These are phyloP conservation scores for Notoglanidium macrostoma DNA, from an alignment of 2,797 vertebrate genomes.

Conservation along the genomic window DNA sequence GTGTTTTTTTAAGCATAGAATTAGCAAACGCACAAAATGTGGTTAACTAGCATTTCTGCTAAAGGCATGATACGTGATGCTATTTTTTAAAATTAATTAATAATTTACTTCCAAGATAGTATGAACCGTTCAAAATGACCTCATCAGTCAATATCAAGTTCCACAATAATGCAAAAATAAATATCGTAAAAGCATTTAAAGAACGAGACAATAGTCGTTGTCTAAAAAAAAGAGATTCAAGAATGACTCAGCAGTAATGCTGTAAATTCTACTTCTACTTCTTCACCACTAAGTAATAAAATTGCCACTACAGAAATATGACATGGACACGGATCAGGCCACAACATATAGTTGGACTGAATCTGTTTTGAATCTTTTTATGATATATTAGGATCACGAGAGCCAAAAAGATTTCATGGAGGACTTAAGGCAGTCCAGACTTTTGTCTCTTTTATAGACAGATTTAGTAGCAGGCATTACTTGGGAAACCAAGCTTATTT, in stretches of 20 bases:
- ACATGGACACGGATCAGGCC: not conserved
- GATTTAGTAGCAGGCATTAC: slow-evolving; percentile 4
- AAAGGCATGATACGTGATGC: not conserved
- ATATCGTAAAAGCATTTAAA: not conserved
- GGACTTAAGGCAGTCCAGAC: not conserved
- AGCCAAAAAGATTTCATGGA: not conserved
- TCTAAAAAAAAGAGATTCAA: too few relatives aligned
- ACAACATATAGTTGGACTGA: not conserved
- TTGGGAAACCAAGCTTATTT: not conserved
- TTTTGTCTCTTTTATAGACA: slow-evolving; percentile 10
- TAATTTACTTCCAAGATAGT: not conserved
- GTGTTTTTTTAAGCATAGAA: not conserved
- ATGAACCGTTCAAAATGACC: not conserved
- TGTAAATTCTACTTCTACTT: not conserved
- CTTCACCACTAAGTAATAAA: not conserved
- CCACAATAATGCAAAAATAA: not conserved
- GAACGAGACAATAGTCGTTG: not conserved
- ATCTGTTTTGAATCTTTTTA: not conserved
- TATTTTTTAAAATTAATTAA: not conserved
- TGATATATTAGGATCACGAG: not conserved
- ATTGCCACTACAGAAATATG: slow-evolving; percentile 3
- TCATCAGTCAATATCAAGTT: not conserved
- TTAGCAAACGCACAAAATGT: not conserved
- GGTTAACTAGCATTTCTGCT: not conserved
- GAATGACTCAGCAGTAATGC: not conserved